These are phyloP conservation scores for Alcedo atthis DNA, from an alignment of 2,797 vertebrate genomes.

Conservation along the genomic window DNA sequence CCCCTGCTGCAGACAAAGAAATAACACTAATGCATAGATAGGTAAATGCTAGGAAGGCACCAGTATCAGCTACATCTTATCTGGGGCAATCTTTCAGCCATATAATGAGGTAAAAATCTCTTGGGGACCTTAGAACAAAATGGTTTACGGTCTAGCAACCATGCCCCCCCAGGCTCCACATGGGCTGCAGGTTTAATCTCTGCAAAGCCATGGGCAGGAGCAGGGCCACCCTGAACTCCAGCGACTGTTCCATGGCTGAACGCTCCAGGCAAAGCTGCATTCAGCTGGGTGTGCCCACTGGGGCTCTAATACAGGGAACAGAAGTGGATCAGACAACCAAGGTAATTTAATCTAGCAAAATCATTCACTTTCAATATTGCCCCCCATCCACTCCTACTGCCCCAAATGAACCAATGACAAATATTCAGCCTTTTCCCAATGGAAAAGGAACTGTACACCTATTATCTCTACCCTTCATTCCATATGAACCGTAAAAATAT, in stretches of 20 bases:
- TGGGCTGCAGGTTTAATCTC: background rate
- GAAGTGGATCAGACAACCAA: background rate
- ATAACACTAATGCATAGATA: background rate
- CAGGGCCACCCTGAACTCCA: background rate
- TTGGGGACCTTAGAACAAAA: background rate
- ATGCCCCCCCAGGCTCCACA: rapidly evolving
- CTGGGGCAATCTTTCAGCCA: conserved; percentile 13
- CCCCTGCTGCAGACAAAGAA: background rate
- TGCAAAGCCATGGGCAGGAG: background rate
- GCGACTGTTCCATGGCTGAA: background rate
- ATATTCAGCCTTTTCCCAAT: background rate
- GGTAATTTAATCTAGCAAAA: background rate
- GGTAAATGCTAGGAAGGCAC: background rate
- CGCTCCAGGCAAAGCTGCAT: background rate
- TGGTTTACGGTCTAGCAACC: background rate
- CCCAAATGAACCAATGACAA: background rate
- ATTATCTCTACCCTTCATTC: background rate
- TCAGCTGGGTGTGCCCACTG: background rate
- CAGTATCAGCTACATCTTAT: background rate
- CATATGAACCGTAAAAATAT: background rate
- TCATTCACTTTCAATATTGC: background rate
- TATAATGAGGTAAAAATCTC: conserved; percentile 15
- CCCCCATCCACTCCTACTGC: background rate
- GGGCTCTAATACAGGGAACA: background rate
- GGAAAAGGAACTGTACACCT: background rate